Base-by-base conservation (phyloP, 2,113 vertebrate species). In the Chamaetylas fuelleborni region DNA sequence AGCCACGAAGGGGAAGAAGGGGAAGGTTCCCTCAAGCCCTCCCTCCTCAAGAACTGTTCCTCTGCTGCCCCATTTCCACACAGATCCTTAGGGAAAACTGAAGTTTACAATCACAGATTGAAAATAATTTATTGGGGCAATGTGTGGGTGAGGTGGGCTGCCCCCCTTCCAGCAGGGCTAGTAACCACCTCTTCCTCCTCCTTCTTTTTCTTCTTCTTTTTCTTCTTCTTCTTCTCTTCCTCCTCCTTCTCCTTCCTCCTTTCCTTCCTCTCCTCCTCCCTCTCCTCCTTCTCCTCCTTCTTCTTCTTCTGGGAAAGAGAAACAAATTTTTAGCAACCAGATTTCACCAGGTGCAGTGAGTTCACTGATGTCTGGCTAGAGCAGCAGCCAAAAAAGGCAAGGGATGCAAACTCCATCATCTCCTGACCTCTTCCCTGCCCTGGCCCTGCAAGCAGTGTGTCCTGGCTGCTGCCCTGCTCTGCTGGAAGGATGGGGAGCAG, bases 121-220 rank as follows among this genome's bases (percentile, higher is more conserved):
- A 26, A 56, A 81, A 18, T 33, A 1, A n/a, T 82, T 76, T 65
- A 10, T 28, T 40, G 24, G 12, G 43, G 62, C 33, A 67, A 0
- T 0, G 0, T n/a, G 33, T 31, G 48, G 29, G 11, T 43, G 43
- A 58, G 73, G 25, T 36, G 23, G 17, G 61, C 31, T 60, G 43
- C 69, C 58, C 38, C 48, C 13, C 23, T 50, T 26, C 58, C 60
- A 56, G 34, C 43, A 74, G 19, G 31, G 53, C 19, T 22, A 20
- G 54, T 33, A 56, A n/a, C 53, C 18, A 31, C 24, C 48, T 48
- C 20, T 11, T 23, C 45, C 45, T 48, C 22, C 12, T 48, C 4
- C 47, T 24, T 24, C 5, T 78, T 53, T 18, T 20, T 81, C 6
- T 12, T 40, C 34, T 76, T 20, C 11, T 47, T 19, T 18, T 45